phyloP scores from a whole-genome alignment of 2,888 invertebrate species.

The Cylindroiulus punctatus region DNA sequence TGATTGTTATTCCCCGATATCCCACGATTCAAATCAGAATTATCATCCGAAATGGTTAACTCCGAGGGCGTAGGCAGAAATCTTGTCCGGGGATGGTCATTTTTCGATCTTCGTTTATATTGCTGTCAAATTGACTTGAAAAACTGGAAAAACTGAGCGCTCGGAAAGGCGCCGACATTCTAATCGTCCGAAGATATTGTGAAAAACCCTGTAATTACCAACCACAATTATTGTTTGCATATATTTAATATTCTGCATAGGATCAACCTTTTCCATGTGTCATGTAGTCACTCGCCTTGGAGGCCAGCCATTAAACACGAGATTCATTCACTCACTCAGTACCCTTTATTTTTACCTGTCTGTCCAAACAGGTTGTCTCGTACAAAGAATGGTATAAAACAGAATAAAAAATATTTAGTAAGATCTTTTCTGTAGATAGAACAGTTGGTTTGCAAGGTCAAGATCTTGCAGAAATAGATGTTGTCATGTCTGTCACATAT shows the following conservation, averaged over 20 bases:
- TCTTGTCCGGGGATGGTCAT: too few species aligned
- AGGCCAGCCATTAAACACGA: neutral
- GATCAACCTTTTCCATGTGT: neutral
- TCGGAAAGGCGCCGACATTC: neutral
- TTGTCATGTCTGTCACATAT: conserved; percentile 28
- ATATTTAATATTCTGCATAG: neutral
- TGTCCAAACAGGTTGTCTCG: conserved; percentile 26
- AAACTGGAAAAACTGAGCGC: neutral
- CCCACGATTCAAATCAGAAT: neutral
- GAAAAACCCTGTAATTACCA: neutral
- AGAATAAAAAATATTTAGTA: neutral
- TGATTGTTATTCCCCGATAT: neutral
- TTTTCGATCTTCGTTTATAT: neutral
- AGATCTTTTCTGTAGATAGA: conserved; percentile 35
- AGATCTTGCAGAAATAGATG: conserved; percentile 36
- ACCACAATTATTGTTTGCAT: neutral
- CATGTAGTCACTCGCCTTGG: neutral
- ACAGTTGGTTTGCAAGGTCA: conserved; percentile 17
- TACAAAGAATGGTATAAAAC: neutral
- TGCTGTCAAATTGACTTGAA: neutral
- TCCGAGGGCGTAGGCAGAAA: too few species aligned
- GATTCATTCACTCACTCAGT: neutral
- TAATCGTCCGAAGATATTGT: neutral
- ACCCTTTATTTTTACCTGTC: neutral
- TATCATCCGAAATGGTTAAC: neutral